These are phyloP conservation scores for Eulacestoma nigropectus DNA, from an alignment of 2,113 vertebrate species.

Conservation along the genomic window DNA sequence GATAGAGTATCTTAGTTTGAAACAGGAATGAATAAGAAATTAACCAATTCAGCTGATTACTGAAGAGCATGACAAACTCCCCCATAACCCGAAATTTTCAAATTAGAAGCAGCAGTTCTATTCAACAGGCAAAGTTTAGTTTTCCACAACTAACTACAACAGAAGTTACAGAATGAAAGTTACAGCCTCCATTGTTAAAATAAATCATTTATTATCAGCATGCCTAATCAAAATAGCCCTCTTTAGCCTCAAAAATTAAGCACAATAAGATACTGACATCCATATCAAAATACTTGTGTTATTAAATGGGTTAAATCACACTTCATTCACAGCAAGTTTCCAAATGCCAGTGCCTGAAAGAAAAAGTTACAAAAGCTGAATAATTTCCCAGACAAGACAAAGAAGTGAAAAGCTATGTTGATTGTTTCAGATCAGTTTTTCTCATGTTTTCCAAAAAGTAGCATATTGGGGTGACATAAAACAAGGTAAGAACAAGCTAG, in stretches of 20 bases:
- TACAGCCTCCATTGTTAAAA: neutral
- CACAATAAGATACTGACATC: neutral
- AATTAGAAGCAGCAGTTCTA: neutral
- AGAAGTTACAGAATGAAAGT: neutral
- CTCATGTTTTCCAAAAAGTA: neutral
- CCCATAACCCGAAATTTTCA: neutral
- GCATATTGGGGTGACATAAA: neutral
- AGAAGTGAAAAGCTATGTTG: neutral
- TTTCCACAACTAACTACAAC: neutral
- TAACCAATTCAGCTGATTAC: neutral
- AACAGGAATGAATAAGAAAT: neutral
- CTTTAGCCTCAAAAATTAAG: neutral
- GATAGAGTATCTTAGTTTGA: neutral
- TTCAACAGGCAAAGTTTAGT: neutral
- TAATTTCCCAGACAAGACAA: neutral
- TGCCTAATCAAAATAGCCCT: neutral
- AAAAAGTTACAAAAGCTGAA: neutral
- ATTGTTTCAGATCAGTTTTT: neutral
- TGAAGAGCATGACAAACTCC: neutral
- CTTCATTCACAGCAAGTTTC: neutral
- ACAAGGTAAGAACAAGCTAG: neutral
- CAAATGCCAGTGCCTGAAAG: neutral
- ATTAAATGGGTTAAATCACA: neutral
- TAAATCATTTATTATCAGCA: neutral
- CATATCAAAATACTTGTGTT: neutral